phyloP scores from a whole-genome alignment of 2,888 invertebrate genomes.

The Spodoptera littoralis region DNA sequence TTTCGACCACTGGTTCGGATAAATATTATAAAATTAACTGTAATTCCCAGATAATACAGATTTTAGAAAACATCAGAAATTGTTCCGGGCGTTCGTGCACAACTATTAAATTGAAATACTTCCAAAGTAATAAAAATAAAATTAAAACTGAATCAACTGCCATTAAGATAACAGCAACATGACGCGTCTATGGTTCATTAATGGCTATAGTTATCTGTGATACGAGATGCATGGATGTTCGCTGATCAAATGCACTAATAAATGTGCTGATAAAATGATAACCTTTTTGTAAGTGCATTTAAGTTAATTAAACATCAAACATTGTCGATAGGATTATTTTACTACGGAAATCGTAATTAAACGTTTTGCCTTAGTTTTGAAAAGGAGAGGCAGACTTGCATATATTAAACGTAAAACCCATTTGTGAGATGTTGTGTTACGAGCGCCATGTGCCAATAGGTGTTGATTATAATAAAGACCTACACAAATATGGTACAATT shows the following conservation, averaged over 20 bases:
- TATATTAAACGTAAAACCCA: no score
- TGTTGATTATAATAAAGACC: no score
- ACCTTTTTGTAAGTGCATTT: conserved; percentile 12
- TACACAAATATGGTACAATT: no score
- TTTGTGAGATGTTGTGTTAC: no score
- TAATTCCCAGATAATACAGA: no score
- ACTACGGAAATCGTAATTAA: no score
- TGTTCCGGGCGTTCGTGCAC: not conserved
- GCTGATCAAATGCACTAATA: conserved; percentile 15
- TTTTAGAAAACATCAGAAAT: no score
- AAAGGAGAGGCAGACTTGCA: no score
- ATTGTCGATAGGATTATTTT: conserved; percentile 2
- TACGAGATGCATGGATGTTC: conserved; percentile 16
- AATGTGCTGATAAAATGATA: conserved; percentile 24
- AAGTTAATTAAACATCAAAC: conserved; percentile 19
- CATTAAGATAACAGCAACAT: conserved; percentile 34
- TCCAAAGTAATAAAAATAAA: conserved; percentile 34
- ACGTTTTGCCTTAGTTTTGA: no score
- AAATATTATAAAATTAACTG: no score
- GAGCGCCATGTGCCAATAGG: no score
- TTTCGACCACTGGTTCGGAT: no score
- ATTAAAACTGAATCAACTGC: conserved; percentile 36
- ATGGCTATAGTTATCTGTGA: conserved; percentile 20
- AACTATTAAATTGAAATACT: conserved; percentile 14
- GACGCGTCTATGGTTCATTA: conserved; percentile 16